Evolutionary conservation across 2,113 vertebrate species (phyloP), one percentile per base, ranked within the genome.

Genomic region (Cinclus mexicanus): DNA sequence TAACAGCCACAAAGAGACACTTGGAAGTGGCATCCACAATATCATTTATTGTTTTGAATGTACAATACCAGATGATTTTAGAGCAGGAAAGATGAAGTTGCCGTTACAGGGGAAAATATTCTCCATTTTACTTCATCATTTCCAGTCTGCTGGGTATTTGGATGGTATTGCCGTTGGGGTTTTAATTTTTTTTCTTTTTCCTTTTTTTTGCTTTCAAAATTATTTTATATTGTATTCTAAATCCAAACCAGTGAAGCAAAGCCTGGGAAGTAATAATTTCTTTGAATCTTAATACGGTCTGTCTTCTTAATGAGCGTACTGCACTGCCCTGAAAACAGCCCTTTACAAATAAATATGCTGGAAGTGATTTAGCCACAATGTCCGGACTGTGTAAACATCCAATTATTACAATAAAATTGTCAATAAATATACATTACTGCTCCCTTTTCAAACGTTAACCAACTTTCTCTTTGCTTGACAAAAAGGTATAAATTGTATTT

Each of bases 391-490:
- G 97, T 98, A 98, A 98, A 98, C 97, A 98, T 97, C 97, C 98
- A 97, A 97, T 98, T 98, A 98, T 98, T 98, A 98, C 97, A 97
- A 97, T 97, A 98, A 98, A 98, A 97, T 98, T 97, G 98, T 98
- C 97, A 98, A 98, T 98, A 98, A 98, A 98, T 98, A 98, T 97
- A 97, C 97, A 97, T 98, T 98, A 98, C 95, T 95, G 96, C 97
- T 97, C 96, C 97, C 97, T 97, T 97, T 97, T 97, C 97, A 97
- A 98, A 98, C 53, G 31, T 98, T 97, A 97, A 96, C 94, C 96
- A 98, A 98, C 97, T 98, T 98, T 97, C 94, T 93, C 95, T 97
- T 97, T 85, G 84, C 97, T 97, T 97, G 97, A 97, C 98, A 98
- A 98, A 98, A 98, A 97, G 87, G 93, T 93, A 97, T 97, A 97